Percentiles rank a stretch among this genome's conserved stretches.
phyloP scores from a whole-genome alignment of 2,113 vertebrate genomes.

The Rhea americana region DNA sequence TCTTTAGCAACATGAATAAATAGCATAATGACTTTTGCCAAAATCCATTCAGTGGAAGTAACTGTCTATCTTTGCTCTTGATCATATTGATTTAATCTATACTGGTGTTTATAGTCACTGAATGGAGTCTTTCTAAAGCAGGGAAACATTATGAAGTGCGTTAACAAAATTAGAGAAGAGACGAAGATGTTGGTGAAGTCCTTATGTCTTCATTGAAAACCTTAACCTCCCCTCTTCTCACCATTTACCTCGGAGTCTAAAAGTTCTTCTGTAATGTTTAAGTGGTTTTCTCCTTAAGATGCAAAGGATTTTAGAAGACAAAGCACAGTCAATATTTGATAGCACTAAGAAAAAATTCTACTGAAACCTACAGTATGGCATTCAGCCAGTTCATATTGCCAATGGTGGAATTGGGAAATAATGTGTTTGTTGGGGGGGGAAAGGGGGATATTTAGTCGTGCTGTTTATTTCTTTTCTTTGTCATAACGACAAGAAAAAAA shows the following conservation, averaged over 20 bases:
- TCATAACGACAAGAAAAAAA: too few relatives aligned
- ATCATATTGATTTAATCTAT: fast-evolving
- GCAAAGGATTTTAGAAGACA: background rate
- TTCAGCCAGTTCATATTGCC: too few relatives aligned
- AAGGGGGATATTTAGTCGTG: background rate
- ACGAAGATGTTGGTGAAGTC: fast-evolving
- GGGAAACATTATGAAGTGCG: background rate
- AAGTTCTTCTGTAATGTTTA: background rate
- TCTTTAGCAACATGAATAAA: background rate
- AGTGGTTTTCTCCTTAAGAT: background rate
- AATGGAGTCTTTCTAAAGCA: background rate
- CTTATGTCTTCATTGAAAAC: fast-evolving
- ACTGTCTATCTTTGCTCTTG: too few relatives aligned
- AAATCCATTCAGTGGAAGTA: background rate
- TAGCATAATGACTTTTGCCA: background rate
- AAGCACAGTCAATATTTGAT: background rate
- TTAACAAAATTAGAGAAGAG: too few relatives aligned
- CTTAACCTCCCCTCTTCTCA: too few relatives aligned
- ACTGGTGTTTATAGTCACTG: fast-evolving
- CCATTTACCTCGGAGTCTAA: fast-evolving
- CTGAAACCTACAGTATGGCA: background rate
- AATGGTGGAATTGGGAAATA: too few relatives aligned
- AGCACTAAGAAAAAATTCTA: too few relatives aligned
- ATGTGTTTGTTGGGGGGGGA: background rate
- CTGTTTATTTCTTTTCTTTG: too few relatives aligned